phyloP scores from a whole-genome alignment of 2,888 invertebrate genomes.

The Polylopha cassiicola region DNA sequence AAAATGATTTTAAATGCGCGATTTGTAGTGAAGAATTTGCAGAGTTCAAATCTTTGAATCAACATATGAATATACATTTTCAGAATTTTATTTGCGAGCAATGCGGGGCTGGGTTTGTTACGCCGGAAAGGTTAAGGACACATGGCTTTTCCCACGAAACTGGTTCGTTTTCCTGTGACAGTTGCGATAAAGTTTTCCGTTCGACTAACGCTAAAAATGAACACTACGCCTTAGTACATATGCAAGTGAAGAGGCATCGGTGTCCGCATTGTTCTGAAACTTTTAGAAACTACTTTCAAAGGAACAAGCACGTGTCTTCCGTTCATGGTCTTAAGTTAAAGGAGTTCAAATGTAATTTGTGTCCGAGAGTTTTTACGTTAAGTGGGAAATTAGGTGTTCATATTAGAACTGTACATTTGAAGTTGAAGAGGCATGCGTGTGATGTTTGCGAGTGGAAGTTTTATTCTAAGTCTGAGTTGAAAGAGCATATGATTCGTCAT shows the following conservation, averaged over 20 bases:
- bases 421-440: conserved; percentile 62
- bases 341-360: conserved; percentile 60
- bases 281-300: conserved; percentile 64
- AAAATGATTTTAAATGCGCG: conserved; percentile 48
- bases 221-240: conserved; percentile 69
- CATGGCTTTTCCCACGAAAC: conserved; percentile 60
- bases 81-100: conserved; percentile 67
- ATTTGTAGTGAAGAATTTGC: conserved; percentile 49
- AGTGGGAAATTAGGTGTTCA: conserved; percentile 63
- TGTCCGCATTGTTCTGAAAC: conserved; percentile 62
- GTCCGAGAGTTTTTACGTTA: conserved; percentile 56
- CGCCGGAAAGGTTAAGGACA: conserved; percentile 54
- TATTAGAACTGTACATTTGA: conserved; percentile 60
- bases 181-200: conserved; percentile 68
- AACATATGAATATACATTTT: conserved; percentile 69
- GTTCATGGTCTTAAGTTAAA: conserved; percentile 60
- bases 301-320: conserved; percentile 57
- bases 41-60: conserved; percentile 59
- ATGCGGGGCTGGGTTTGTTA: conserved; percentile 63
- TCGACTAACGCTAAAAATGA: conserved; percentile 66
- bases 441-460: conserved; percentile 73
- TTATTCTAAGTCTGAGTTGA: conserved; percentile 72
- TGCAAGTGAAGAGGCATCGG: conserved; percentile 59
- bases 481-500: conserved; percentile 73
- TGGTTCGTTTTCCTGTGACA: conserved; percentile 59